phyloP scores from a whole-genome alignment of 2,797 vertebrate genomes.

The Hapalemur alaotrensis region DNA sequence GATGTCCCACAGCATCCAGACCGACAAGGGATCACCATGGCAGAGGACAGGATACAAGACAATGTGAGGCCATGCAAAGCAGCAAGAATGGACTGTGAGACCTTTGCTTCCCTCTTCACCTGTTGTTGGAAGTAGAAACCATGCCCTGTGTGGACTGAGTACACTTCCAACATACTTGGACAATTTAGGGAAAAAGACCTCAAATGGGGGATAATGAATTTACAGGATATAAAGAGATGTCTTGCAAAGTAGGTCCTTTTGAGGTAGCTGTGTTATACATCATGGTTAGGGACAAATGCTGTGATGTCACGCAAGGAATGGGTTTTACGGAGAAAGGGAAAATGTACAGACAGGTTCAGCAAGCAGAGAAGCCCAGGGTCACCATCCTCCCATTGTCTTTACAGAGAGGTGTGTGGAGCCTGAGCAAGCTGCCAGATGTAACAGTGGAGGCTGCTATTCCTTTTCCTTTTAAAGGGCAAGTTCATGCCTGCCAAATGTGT shows the following conservation, averaged over 20 bases:
- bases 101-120: not conserved
- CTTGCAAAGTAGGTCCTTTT: not conserved
- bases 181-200: not conserved
- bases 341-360: not conserved
- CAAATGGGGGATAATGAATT: not conserved
- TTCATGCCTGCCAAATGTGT: not conserved
- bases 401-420: not conserved
- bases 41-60: not conserved
- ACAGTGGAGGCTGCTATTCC: not conserved
- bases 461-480: not conserved
- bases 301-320: not conserved
- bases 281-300: not conserved
- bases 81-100: not conserved
- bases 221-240: not conserved
- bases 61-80: not conserved
- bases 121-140: not conserved
- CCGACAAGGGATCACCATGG: not conserved
- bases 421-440: not conserved
- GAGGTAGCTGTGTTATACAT: not conserved
- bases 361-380: not conserved
- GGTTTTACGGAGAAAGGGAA: not conserved
- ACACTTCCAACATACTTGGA: accelerated
- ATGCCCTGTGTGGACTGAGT: not conserved
- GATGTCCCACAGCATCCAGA: not conserved
- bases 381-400: not conserved